A percentile compares a stretch with the other conserved stretches of the same genome.
Evolutionary conservation across 2,113 vertebrate genomes (phyloP).

Genomic region (Heterotilapia buettikoferi): DNA sequence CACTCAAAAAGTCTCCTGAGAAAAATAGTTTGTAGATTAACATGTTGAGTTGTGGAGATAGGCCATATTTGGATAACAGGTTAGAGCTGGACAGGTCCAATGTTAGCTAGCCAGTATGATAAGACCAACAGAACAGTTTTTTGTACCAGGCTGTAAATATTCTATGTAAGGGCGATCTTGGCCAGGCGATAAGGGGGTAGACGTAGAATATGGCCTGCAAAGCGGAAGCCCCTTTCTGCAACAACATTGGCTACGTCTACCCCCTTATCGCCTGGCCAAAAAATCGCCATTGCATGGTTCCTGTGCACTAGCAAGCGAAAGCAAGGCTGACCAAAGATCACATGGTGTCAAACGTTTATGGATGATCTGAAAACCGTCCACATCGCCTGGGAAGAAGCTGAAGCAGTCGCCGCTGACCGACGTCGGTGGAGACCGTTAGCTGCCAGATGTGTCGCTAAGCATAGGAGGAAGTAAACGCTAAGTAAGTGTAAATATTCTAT

Average conservation of each 20-base stretch:
- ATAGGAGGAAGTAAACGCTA: background rate
- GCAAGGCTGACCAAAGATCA: background rate
- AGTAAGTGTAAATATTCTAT: background rate
- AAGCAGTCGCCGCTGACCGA: fast-evolving
- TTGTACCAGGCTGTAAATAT: fast-evolving
- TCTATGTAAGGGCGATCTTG: fast-evolving
- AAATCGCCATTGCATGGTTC: background rate
- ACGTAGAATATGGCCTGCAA: background rate
- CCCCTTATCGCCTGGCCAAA: background rate
- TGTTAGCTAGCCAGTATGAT: background rate
- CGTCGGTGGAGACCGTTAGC: background rate
- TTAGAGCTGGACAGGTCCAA: background rate
- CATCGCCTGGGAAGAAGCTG: background rate
- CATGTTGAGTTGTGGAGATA: background rate
- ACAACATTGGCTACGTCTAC: background rate
- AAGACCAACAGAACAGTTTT: background rate
- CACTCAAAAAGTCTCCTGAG: fast-evolving
- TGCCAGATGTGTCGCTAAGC: background rate
- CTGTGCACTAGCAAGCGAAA: background rate
- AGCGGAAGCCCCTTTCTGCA: background rate
- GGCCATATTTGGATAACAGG: background rate
- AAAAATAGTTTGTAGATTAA: background rate
- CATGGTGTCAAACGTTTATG: background rate
- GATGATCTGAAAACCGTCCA: background rate
- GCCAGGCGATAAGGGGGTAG: background rate